Conservation (phyloP, 1,140 invertebrate genomes). For the Camponotus pennsylvanicus region DNA sequence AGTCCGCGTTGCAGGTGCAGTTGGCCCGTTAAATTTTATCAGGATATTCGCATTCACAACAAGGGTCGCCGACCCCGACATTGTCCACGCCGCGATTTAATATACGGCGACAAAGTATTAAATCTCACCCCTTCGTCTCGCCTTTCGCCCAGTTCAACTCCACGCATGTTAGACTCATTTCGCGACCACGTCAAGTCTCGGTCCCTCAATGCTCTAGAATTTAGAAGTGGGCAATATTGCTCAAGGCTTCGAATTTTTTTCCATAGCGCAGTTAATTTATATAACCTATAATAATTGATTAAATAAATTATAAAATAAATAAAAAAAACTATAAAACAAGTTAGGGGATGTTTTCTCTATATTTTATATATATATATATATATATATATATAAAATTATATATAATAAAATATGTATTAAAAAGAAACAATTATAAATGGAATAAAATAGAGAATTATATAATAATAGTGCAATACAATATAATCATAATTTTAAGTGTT, state of each 20-base stretch:
- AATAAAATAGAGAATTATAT: background rate
- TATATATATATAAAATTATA: background rate
- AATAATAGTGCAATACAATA: background rate
- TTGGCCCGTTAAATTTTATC: slow-evolving; percentile 55
- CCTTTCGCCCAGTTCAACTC: background rate
- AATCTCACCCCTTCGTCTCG: slow-evolving; percentile 28
- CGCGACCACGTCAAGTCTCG: background rate
- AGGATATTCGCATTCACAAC: slow-evolving; percentile 41
- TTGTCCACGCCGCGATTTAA: slow-evolving; percentile 51
- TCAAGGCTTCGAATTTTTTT: background rate
- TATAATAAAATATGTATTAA: background rate
- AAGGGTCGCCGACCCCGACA: slow-evolving; percentile 26
- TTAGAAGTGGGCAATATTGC: background rate
- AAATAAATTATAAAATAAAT: background rate
- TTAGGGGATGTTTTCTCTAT: background rate
- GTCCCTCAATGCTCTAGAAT: background rate
- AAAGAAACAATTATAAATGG: background rate
- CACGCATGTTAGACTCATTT: background rate
- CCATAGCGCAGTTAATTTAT: background rate
- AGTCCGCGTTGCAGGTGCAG: slow-evolving; percentile 7
- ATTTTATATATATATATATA: background rate
- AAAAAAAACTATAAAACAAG: background rate
- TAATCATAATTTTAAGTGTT: background rate
- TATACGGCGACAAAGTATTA: slow-evolving; percentile 54
- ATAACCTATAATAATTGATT: background rate